Evolutionary conservation across 2,797 vertebrate genomes (phyloP).

Genomic region (Acanthurus leucopareius): DNA sequence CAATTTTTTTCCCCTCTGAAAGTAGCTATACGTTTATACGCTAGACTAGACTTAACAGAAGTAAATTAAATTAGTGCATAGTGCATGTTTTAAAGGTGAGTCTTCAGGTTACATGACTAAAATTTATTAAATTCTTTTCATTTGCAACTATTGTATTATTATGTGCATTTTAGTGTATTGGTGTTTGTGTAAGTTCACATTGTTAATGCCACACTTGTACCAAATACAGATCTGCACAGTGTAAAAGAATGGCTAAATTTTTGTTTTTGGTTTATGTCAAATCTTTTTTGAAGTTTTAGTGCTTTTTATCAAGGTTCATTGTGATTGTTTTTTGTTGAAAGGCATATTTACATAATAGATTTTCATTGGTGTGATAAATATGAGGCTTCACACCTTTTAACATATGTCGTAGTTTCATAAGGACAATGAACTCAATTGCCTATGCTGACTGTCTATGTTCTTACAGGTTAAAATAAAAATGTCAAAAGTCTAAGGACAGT

Average conservation of each 20-base stretch:
- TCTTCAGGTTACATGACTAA: constrained; percentile 28
- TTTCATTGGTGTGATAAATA: constrained; percentile 38
- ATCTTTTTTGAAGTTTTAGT: constrained; percentile 22
- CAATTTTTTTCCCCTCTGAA: constrained; percentile 8
- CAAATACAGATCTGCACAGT: constrained; percentile 25
- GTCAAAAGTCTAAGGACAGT: constrained; percentile 14
- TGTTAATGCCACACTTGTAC: constrained; percentile 34
- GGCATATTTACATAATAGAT: not conserved
- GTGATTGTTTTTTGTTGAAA: constrained; percentile 21
- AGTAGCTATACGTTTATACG: constrained; percentile 35
- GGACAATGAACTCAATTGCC: constrained; percentile 11
- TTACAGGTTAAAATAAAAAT: constrained; percentile 43
- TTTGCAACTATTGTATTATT: constrained; percentile 34
- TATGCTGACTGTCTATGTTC: constrained; percentile 36
- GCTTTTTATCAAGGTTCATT: constrained; percentile 24
- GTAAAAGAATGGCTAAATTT: constrained; percentile 19
- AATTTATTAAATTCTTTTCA: constrained; percentile 11
- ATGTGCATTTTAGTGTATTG: constrained; percentile 49
- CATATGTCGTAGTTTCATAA: constrained; percentile 25
- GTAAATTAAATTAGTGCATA: constrained; percentile 57
- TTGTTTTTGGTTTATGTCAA: constrained; percentile 12
- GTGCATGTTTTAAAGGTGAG: constrained; percentile 72
- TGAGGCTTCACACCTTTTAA: constrained; percentile 31
- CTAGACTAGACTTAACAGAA: constrained; percentile 21
- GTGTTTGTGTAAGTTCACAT: constrained; percentile 40